Percentiles rank a stretch among this genome's conserved stretches.
Conservation (phyloP, 1,140 invertebrate species). For the Frieseomelitta varia region DNA sequence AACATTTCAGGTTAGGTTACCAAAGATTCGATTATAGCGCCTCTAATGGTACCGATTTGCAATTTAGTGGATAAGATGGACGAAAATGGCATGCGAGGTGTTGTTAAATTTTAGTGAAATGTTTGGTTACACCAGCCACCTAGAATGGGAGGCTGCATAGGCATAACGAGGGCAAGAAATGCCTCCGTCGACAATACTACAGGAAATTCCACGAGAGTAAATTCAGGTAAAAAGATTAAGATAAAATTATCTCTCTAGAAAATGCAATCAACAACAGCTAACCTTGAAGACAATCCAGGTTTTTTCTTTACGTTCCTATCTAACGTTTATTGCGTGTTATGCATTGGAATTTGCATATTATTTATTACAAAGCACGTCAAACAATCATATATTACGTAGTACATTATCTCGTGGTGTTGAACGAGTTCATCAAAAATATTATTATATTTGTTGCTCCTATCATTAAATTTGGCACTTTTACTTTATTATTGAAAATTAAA, state of each 20-base stretch:
- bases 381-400: background rate
- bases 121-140: constrained; percentile 79
- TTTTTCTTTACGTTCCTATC: constrained; percentile 52
- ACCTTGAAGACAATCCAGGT: constrained; percentile 63
- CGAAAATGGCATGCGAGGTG: constrained; percentile 79
- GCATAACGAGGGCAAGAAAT: constrained; percentile 89
- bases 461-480: background rate
- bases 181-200: constrained; percentile 89
- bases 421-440: background rate
- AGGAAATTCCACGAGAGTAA: constrained; percentile 88
- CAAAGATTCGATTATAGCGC: constrained; percentile 42
- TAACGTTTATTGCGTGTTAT: constrained; percentile 61
- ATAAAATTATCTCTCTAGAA: constrained; percentile 8
- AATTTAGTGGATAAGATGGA: constrained; percentile 74
- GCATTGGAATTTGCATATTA: constrained; percentile 28
- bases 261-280: constrained; percentile 51
- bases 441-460: background rate
- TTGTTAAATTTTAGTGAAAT: constrained; percentile 81
- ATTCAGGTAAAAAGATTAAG: constrained; percentile 84
- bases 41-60: constrained; percentile 42
- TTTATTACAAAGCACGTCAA: background rate
- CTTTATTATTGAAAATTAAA: background rate
- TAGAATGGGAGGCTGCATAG: constrained; percentile 93
- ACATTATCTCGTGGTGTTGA: background rate
- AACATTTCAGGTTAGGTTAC: constrained; percentile 39